Evolutionary conservation across 2,113 vertebrate genomes (phyloP).

Genomic region (Psittacula cyanocephala): DNA sequence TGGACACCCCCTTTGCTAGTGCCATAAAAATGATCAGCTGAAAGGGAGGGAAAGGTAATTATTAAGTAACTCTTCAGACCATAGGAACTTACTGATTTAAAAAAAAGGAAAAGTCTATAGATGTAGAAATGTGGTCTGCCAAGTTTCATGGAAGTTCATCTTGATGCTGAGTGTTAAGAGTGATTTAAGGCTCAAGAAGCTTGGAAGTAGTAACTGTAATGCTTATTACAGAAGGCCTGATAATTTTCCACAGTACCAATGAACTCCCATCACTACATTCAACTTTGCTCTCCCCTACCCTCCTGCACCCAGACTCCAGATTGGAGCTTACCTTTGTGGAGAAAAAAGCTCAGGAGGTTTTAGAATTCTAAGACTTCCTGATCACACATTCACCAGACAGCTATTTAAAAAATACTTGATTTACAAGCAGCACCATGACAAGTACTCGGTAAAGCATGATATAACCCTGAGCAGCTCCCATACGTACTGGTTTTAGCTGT

Average conservation of each 20-base stretch:
- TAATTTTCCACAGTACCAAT: neutral
- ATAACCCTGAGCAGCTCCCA: neutral
- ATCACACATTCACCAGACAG: neutral
- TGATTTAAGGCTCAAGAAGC: neutral
- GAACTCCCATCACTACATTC: neutral
- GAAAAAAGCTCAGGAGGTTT: neutral
- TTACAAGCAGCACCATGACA: neutral
- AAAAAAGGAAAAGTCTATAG: neutral
- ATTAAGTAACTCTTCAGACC: neutral
- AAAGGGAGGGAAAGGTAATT: neutral
- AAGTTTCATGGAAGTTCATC: neutral
- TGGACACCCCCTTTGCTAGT: slow-evolving; percentile 88
- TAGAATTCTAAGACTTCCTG: neutral
- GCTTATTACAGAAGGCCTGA: neutral
- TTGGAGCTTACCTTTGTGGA: neutral
- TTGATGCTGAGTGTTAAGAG: neutral
- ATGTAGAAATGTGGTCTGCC: neutral
- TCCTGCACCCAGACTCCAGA: neutral
- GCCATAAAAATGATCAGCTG: slow-evolving; percentile 98
- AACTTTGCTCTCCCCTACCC: neutral
- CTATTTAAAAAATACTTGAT: neutral
- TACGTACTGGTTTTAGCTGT: neutral
- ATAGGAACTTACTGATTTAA: neutral
- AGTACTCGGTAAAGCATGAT: neutral
- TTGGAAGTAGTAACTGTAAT: neutral